These are phyloP conservation scores for Drosophila orena DNA, from an alignment of 1,140 invertebrate species.

Conservation along the genomic window DNA sequence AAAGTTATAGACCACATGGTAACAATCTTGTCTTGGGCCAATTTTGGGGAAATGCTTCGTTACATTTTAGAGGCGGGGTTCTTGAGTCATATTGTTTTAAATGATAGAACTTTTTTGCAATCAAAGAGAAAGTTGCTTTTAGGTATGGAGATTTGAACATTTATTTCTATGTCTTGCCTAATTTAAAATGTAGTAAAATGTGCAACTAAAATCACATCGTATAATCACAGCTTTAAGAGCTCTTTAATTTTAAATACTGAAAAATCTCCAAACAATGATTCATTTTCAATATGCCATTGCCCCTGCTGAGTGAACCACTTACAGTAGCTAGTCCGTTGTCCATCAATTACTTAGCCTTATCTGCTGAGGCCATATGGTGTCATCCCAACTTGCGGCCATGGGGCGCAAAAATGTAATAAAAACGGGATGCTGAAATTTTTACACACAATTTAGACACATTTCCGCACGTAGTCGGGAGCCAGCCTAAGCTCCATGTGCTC, in stretches of 20 bases:
- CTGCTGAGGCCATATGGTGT: constrained; percentile 76
- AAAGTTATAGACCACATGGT: constrained; percentile 32
- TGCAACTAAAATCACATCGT: too few relatives aligned
- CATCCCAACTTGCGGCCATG: constrained; percentile 34
- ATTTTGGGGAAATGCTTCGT: constrained; percentile 1
- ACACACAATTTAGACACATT: constrained; percentile 82
- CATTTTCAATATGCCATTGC: constrained; percentile 26
- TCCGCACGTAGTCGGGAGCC: constrained; percentile 62
- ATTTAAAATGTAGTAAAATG: background rate
- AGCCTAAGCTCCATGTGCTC: constrained; percentile 58
- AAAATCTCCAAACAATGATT: constrained; percentile 13
- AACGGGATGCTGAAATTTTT: constrained; percentile 72
- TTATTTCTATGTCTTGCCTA: too few relatives aligned
- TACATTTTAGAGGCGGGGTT: background rate
- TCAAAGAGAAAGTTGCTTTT: too few relatives aligned
- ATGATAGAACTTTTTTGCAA: background rate
- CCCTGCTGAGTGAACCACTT: constrained; percentile 35
- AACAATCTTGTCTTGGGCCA: constrained; percentile 8
- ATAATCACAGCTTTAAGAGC: background rate
- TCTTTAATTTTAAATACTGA: constrained; percentile 9
- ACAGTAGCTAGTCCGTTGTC: constrained; percentile 45
- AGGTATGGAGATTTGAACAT: too few relatives aligned
- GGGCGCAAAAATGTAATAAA: constrained; percentile 47
- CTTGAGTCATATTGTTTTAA: background rate
- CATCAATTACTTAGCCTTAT: constrained; percentile 80